Conservation (phyloP, 2,113 vertebrate genomes). For the Aptenodytes forsteri region DNA sequence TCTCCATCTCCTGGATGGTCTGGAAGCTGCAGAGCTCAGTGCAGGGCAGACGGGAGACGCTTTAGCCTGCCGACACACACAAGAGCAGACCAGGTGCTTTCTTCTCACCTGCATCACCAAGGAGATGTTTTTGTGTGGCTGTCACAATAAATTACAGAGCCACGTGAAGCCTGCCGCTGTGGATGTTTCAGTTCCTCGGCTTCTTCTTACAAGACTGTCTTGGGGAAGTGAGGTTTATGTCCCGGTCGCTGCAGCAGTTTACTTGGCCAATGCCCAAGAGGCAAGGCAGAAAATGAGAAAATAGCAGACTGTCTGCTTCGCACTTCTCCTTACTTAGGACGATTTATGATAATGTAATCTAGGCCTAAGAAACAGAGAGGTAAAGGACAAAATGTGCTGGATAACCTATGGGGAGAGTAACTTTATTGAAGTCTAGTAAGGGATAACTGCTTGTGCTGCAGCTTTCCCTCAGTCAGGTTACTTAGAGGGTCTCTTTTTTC, state of each 20-base stretch:
- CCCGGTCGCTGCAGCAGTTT: fast-evolving
- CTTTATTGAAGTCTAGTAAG: background rate
- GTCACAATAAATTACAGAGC: background rate
- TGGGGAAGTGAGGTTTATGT: background rate
- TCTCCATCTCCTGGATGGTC: background rate
- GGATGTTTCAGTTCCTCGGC: background rate
- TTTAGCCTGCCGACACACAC: background rate
- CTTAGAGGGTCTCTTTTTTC: background rate
- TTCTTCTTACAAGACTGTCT: background rate
- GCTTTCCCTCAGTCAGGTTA: background rate
- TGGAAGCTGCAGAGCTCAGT: background rate
- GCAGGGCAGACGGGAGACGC: fast-evolving
- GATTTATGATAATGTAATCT: background rate
- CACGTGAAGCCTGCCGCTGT: background rate
- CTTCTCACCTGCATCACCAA: background rate
- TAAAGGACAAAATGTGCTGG: background rate
- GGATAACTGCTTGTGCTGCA: background rate
- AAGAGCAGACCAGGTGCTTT: background rate
- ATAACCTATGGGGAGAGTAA: background rate
- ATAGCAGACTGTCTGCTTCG: background rate
- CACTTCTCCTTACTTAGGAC: background rate
- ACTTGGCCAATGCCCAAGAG: background rate
- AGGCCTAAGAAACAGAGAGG: background rate
- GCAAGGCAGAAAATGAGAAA: background rate
- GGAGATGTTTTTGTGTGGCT: background rate